These are phyloP conservation scores for Dromaius novaehollandiae DNA, from an alignment of 2,113 vertebrate species.

Conservation along the genomic window DNA sequence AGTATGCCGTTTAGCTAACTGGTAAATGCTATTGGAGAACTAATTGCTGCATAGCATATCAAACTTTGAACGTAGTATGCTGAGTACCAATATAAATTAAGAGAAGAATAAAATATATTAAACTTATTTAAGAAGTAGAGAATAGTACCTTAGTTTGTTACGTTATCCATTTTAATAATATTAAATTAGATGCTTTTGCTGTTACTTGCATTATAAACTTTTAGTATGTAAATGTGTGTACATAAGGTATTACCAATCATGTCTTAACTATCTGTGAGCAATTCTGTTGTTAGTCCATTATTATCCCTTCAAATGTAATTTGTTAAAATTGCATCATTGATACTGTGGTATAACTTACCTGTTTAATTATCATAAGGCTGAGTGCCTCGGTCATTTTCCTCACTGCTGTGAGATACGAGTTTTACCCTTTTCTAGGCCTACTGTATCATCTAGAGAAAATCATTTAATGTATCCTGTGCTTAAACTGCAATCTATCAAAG, in stretches of 20 bases:
- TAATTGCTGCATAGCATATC: not conserved
- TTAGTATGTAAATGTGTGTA: not conserved
- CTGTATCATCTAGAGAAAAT: not conserved
- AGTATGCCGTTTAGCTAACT: slow-evolving; percentile 30
- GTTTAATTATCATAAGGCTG: not conserved
- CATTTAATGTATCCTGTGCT: not conserved
- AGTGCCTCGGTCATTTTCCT: not conserved
- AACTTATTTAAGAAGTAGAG: slow-evolving; percentile 3
- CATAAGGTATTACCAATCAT: not conserved
- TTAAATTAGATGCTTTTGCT: not conserved
- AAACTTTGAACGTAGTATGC: not conserved
- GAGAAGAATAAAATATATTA: slow-evolving; percentile 29
- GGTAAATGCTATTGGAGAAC: slow-evolving; percentile 28
- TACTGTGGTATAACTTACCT: not conserved
- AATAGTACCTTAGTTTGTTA: not conserved
- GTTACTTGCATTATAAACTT: not conserved
- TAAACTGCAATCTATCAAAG: not conserved
- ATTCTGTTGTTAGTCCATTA: not conserved
- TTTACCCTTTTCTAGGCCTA: not conserved
- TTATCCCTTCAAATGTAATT: not conserved
- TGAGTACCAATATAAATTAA: slow-evolving; percentile 23
- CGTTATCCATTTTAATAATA: not conserved
- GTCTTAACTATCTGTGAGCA: not conserved
- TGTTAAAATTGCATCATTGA: not conserved
- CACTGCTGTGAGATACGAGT: not conserved